Conservation (phyloP, 1,140 invertebrate genomes). For the Rhagoletis pomonella region DNA sequence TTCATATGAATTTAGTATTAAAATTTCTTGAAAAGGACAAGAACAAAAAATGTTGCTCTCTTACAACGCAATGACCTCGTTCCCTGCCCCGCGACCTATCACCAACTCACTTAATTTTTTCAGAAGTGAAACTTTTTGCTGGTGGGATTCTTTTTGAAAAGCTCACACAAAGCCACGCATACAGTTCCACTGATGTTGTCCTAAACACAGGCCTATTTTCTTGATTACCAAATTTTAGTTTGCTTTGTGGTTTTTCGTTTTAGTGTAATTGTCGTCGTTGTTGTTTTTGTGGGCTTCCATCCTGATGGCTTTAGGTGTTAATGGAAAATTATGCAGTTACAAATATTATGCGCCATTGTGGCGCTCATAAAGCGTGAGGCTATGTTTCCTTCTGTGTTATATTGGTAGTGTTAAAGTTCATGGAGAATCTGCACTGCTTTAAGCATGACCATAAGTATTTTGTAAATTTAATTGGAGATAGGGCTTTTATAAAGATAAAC, state of each 20-base stretch:
- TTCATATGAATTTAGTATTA: too few species aligned
- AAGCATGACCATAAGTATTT: not conserved
- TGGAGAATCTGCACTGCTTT: not conserved
- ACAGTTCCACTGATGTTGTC: not conserved
- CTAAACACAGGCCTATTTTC: not conserved
- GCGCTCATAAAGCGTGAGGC: not conserved
- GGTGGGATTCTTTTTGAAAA: not conserved
- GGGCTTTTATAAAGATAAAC: too few species aligned
- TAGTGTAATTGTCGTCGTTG: not conserved
- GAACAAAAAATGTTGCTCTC: too few species aligned
- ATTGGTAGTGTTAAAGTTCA: not conserved
- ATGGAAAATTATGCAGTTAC: constrained; percentile 47
- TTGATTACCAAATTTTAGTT: constrained; percentile 25
- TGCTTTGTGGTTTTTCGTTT: not conserved
- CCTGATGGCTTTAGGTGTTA: constrained; percentile 43
- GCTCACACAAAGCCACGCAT: not conserved
- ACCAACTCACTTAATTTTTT: too few species aligned
- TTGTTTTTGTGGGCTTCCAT: not conserved
- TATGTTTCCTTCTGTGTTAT: not conserved
- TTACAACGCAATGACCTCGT: too few species aligned
- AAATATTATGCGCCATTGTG: constrained; percentile 18
- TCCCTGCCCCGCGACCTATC: too few species aligned
- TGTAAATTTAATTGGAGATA: too few species aligned
- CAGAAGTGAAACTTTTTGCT: too few species aligned
- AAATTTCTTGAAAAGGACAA: too few species aligned